Base-by-base conservation (phyloP, 2,888 invertebrate genomes). In the Sminthurides aquaticus region DNA sequence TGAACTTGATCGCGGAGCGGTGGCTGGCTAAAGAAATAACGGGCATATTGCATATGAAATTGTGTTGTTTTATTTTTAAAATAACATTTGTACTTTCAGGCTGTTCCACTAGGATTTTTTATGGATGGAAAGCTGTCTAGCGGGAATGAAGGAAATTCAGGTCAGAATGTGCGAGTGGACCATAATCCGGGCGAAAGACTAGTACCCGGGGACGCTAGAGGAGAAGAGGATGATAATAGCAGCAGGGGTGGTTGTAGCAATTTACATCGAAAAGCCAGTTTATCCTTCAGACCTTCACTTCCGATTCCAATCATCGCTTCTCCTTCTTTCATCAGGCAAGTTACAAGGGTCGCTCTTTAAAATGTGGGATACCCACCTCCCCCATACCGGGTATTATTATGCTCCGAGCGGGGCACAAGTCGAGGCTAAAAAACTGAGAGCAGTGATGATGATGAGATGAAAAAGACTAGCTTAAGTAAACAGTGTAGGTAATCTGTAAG, bases 101-200 rank as follows among this genome's bases (percentile, higher is more conserved):
- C 73, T n/a, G 73, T 74, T 25, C 73, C 73, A 43, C 67, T 74
- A 11, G 73, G 73, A n/a, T 69, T 74, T 57, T 71, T 74, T 58
- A 64, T 74, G 62, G 69, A 69, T 52, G 69, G 69, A n/a, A 63
- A 62, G 58, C 29, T 69, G 20, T 65, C 69, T n/a, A 60, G 66
- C 34, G 57, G 43, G 15, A n/a, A n/a, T n/a, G n/a, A n/a, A n/a
- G 43, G 8, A 15, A 34, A 11, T 34, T 34, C 43, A 5, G 43
- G 43, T 3, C 25, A 61, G 20, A 3, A 22, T 29, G 2, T n/a
- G 20, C 25, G 25, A 2, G 62, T 55, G 5, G 43, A 56, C 11
- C 27, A 24, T 18, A 22, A 24, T 27, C n/a, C 60, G 29, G 55
- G 54, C 43, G 20, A 27, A 56, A 18, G 60, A 22, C 60, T 48